Base-by-base conservation (phyloP, 1,140 invertebrate species). In the Musca domestica region DNA sequence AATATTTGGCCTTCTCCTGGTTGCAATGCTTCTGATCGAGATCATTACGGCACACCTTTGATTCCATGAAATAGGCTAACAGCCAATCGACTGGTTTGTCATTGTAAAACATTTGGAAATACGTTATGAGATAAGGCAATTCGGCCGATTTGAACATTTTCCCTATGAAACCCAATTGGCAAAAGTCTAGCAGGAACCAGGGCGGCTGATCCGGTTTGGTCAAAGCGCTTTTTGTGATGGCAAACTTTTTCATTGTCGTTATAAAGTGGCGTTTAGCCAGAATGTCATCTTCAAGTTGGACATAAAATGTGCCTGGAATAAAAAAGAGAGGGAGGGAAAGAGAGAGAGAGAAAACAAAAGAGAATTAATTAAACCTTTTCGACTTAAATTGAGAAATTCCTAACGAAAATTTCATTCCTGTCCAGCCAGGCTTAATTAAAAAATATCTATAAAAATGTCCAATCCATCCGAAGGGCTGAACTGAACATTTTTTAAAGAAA, bases 21-120 rank as follows among this genome's bases (percentile, higher is more conserved):
- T 89, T 88, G 79, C 96, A 98, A 77, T 92, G 88, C 87, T 95
- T 95, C 91, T 96, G 84, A 80, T 91, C 90, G 81, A 92, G 93
- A 72, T 95, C 92, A 64, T 92, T 89, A 71, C 89, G 91, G 81
- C 96, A 98, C 20, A 95, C 90, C 84, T 95, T 95, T 0, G 95
- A 95, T 69, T 91, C 90, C 30, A 98, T 88, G 64, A 96, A 89
- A 82, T 96, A 91, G 72, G 96, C 95, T 6, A 98, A 83, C 1
- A 98, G 83, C 96, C 96, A 99, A 81, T 98, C 96, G 0, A 98
- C 95, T 0, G 96, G 96, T 83, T 98, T 97, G 76, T 98, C 95
- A 76, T 93, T 93, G 83, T 96, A 92, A 83, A 80, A 80, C 78
- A 86, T 94, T 73, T 98, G 87, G 76, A 98, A 95, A 83, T 98